A percentile compares a stretch with the other conserved stretches of the same genome.
Evolutionary conservation across 1,140 invertebrate species (phyloP).

Genomic region (Ectropis grisescens): DNA sequence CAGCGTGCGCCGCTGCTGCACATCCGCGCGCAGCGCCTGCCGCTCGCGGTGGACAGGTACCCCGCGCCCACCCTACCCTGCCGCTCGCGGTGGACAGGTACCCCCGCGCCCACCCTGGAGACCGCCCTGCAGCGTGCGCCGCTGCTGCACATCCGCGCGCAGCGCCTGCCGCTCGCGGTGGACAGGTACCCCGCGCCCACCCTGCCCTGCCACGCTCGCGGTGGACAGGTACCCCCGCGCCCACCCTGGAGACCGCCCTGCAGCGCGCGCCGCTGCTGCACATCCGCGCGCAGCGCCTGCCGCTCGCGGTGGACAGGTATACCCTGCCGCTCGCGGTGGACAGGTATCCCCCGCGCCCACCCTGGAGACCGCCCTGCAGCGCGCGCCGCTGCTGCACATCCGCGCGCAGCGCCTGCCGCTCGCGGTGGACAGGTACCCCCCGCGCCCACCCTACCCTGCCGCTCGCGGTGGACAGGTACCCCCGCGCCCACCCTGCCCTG

Average conservation of each 20-base stretch:
- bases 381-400: slow-evolving; percentile 83
- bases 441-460: background rate
- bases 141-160: slow-evolving; percentile 69
- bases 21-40: background rate
- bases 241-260: slow-evolving; percentile 90
- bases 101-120: background rate
- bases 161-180: background rate
- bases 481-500: no score
- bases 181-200: background rate
- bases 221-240: slow-evolving; percentile 71
- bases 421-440: slow-evolving; percentile 73
- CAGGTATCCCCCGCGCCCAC: background rate
- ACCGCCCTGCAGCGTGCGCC: slow-evolving; percentile 71
- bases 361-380: slow-evolving; percentile 80
- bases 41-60: slow-evolving; percentile 20
- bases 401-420: slow-evolving; percentile 49
- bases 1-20: slow-evolving; percentile 53
- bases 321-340: no score
- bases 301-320: slow-evolving; percentile 22
- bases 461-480: no score
- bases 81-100: background rate
- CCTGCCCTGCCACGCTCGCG: slow-evolving; percentile 33
- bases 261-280: slow-evolving; percentile 87
- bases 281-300: slow-evolving; percentile 16
- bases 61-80: background rate